Base-by-base conservation (phyloP, 2,113 vertebrate genomes). In the Calypte anna region DNA sequence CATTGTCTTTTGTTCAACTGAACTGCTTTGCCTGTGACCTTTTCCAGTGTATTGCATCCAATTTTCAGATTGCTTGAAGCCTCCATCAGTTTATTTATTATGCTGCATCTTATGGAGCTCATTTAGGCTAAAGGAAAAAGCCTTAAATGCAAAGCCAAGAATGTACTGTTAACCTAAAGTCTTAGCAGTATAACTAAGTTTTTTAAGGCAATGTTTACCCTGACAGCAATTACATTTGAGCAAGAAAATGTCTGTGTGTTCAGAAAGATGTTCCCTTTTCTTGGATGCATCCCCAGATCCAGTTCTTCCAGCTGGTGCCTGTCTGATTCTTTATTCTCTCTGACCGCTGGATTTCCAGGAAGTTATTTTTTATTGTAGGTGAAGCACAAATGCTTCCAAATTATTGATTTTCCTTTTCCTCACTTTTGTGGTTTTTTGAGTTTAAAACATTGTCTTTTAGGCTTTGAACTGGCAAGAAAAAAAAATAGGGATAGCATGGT, bases 201-300 rank as follows among this genome's bases (percentile, higher is more conserved):
- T 95, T 92, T 82, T 80, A 55, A 86, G 78, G 72, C 59, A 73
- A 24, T 88, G 85, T 92, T 94, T 94, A 91, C 72, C 79, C 95
- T 94, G 93, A 79, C 91, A 97, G 57, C 51, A 75, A 67, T 66
- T 86, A 31, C 82, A 83, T 80, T 88, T 82, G 94, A 92, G 85
- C 46, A 85, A 83, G 72, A 94, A 89, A 72, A 64, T 20, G 84
- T 64, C 81, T 96, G 74, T 78, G 91, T 96, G 78, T 66, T 91
- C 91, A 82, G 84, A 92, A 84, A 80, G 78, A 92, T 93, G 88
- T 89, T 95, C 67, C 89, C 70, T 40, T 31, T 48, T 95, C 94
- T 95, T 95, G 93, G 94, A 97, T 91, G 89, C 85, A 72, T 95
- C 95, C 92, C 94, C 88, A 95, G 90, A 92, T 86, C 82, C 79